Percentiles rank a stretch among this genome's conserved stretches.
Conservation (phyloP, 2,888 invertebrate species). For the Phortica magna region DNA sequence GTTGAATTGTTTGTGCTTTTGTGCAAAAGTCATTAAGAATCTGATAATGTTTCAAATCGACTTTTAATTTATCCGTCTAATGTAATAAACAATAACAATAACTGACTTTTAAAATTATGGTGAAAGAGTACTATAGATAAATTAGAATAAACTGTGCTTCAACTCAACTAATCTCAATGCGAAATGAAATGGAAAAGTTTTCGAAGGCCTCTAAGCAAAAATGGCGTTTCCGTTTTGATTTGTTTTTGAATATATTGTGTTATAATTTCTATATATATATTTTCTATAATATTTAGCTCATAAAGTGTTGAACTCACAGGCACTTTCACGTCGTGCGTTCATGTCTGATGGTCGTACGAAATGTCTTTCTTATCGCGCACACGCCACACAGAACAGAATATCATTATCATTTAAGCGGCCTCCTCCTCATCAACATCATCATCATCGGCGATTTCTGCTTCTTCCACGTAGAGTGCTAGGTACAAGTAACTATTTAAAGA, state of each 20-base stretch:
- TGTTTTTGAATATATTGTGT: neutral
- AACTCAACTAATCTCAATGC: neutral
- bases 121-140: no score
- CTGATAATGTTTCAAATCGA: slow-evolving; percentile 3
- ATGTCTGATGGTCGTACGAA: neutral
- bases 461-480: neutral
- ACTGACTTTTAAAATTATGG: neutral
- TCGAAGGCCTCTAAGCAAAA: neutral
- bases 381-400: neutral
- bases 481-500: neutral
- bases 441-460: neutral
- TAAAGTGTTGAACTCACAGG: neutral
- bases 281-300: neutral
- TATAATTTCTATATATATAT: neutral
- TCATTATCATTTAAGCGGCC: no score
- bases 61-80: slow-evolving; percentile 15
- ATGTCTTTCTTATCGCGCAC: neutral
- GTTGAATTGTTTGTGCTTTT: neutral
- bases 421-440: neutral
- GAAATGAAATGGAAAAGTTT: slow-evolving; percentile 19
- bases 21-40: slow-evolving; percentile 4
- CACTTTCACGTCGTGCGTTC: neutral
- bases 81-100: neutral
- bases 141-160: no score
- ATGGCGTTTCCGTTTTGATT: neutral